Percentiles rank a stretch among this genome's conserved stretches.
These are phyloP conservation scores for Spodoptera frugiperda DNA, from an alignment of 1,140 invertebrate genomes.

Conservation along the genomic window DNA sequence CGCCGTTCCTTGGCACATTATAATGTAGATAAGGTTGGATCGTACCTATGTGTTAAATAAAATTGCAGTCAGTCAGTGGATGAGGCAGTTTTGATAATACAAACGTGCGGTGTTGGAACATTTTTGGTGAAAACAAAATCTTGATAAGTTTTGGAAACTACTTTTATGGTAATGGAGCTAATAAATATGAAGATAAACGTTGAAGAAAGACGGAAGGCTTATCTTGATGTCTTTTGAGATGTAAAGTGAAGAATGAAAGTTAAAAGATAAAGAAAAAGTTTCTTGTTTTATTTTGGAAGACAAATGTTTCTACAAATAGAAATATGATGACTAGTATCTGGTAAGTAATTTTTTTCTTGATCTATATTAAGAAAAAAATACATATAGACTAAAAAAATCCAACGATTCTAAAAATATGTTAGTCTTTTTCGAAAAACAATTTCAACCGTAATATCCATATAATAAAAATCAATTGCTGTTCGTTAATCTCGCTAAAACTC, in stretches of 20 bases:
- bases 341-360: no score
- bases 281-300: no score
- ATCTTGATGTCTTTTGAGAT: not conserved
- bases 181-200: not conserved
- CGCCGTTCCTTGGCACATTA: slow-evolving; percentile 39
- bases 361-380: no score
- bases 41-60: slow-evolving; percentile 37
- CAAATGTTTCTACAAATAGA: no score
- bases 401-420: no score
- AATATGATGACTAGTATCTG: no score
- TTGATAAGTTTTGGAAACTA: not conserved
- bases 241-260: not conserved
- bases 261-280: no score
- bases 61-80: slow-evolving; percentile 9
- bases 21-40: slow-evolving; percentile 40
- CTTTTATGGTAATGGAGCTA: slow-evolving; percentile 1
- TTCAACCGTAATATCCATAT: no score
- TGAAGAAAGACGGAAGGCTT: not conserved
- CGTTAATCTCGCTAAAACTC: no score
- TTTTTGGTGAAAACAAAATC: not conserved
- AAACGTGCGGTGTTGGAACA: not conserved
- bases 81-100: slow-evolving; percentile 21
- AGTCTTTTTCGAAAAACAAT: no score
- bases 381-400: no score
- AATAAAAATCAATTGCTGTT: no score